Percentiles rank a stretch among this genome's conserved stretches.
phyloP scores from a whole-genome alignment of 2,797 vertebrate species.

The Sebastes iracundus region DNA sequence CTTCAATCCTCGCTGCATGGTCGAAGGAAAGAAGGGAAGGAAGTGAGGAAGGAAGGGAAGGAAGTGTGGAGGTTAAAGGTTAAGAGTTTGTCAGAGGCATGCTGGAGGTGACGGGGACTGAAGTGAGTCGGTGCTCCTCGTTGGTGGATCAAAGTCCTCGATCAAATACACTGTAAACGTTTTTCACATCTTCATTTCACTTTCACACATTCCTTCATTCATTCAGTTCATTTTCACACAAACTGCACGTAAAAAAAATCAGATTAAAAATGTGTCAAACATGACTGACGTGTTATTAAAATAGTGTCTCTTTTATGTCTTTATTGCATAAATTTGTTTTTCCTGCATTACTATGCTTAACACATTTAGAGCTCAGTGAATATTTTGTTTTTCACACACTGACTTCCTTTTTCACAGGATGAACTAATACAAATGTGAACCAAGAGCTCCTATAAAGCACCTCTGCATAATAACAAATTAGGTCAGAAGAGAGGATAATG shows the following conservation, averaged over 20 bases:
- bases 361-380: not conserved
- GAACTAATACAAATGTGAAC: not conserved
- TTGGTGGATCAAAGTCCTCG: not conserved
- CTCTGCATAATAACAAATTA: not conserved
- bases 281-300: fast-evolving
- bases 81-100: constrained; percentile 43
- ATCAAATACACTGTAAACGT: not conserved
- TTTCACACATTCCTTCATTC: not conserved
- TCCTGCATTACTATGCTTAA: fast-evolving
- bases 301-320: not conserved
- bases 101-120: constrained; percentile 44
- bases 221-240: not conserved
- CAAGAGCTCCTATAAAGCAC: not conserved
- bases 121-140: not conserved
- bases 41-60: constrained; percentile 53
- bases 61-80: constrained; percentile 81
- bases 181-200: not conserved
- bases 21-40: constrained; percentile 49
- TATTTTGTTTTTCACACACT: not conserved
- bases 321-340: not conserved
- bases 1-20: constrained; percentile 94
- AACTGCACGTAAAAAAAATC: not conserved
- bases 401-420: too few species aligned
- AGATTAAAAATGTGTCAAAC: not conserved
- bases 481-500: not conserved